These are phyloP conservation scores for Xiphophorus maculatus DNA, from an alignment of 2,113 vertebrate genomes.

Conservation along the genomic window DNA sequence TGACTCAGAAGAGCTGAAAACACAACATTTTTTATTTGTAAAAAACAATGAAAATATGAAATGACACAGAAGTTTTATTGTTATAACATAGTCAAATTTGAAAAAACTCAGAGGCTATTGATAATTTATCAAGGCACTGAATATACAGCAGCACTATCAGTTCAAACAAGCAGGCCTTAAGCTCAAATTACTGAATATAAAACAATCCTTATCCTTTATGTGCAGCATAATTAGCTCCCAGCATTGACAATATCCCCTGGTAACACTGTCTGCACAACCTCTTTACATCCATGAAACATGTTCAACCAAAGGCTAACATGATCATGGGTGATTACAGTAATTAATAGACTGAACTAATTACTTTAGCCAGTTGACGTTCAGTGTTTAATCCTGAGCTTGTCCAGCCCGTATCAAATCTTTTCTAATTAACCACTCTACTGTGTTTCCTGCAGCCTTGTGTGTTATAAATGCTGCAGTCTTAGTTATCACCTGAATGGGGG, in stretches of 20 bases:
- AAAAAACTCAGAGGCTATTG: too few relatives aligned
- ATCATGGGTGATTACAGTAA: conserved; percentile 75
- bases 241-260: conserved; percentile 30
- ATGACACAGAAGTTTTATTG: too few relatives aligned
- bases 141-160: not conserved
- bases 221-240: conserved; percentile 52
- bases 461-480: conserved; percentile 32
- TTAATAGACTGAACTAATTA: conserved; percentile 80
- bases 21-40: too few relatives aligned
- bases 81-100: too few relatives aligned
- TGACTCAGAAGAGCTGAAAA: too few relatives aligned
- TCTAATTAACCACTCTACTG: conserved; percentile 61
- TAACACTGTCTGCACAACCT: conserved; percentile 58
- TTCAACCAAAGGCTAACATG: conserved; percentile 68
- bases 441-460: conserved; percentile 23
- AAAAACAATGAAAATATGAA: too few relatives aligned
- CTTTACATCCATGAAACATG: conserved; percentile 66
- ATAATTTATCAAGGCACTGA: too few relatives aligned
- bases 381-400: conserved; percentile 50
- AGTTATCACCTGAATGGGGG: conserved; percentile 4
- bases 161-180: not conserved
- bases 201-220: conserved; percentile 42
- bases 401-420: conserved; percentile 61
- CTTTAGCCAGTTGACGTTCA: conserved; percentile 67
- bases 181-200: conserved; percentile 32